Evolutionary conservation across 2,888 invertebrate genomes (phyloP), one percentile per base, ranked within the genome.

Genomic region (Junonia oenone): DNA sequence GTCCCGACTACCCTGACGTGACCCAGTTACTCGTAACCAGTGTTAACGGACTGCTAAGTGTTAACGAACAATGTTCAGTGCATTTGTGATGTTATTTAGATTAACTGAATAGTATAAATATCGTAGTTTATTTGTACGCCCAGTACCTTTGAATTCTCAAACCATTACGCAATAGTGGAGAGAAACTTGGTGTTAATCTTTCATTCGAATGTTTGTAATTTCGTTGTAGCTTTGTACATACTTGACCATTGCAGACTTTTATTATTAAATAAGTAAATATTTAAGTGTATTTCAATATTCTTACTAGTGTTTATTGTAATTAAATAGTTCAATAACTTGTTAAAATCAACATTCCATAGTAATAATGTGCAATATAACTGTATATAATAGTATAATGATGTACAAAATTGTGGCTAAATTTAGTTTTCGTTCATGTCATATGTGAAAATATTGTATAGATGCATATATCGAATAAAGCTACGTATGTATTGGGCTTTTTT

Each of bases 51-150:
- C 59, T 56, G 56, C 45, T 59, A 51, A 56, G 43, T 49, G n/a
- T n/a, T n/a, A n/a, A 56, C 56, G n/a, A n/a, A 50, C 46, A 55
- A 19, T 48, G 68, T 77, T 74, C 76, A 77, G 74, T 83, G 81
- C 78, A 83, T 84, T 84, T 88, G 87, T 89, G 86, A 87, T 86
- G 76, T 75, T 71, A 73, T 71, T 75, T 80, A 79, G 74, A 75
- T 68, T 76, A 77, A 85, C 78, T 79, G 83, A 85, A 83, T 78
- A 78, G 72, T 67, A 55, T 56, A 72, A 66, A 61, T 64, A 63
- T 50, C 58, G 56, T 68, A 66, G 68, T 67, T 58, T 65, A 66
- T 68, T 35, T 56, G 50, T 45, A 51, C 27, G 49, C 38, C 75
- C 78, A 76, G 77, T 81, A 82, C 78, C 76, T 73, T 72, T n/a